phyloP scores from a whole-genome alignment of 2,113 vertebrate species.

The Poecile atricapillus region DNA sequence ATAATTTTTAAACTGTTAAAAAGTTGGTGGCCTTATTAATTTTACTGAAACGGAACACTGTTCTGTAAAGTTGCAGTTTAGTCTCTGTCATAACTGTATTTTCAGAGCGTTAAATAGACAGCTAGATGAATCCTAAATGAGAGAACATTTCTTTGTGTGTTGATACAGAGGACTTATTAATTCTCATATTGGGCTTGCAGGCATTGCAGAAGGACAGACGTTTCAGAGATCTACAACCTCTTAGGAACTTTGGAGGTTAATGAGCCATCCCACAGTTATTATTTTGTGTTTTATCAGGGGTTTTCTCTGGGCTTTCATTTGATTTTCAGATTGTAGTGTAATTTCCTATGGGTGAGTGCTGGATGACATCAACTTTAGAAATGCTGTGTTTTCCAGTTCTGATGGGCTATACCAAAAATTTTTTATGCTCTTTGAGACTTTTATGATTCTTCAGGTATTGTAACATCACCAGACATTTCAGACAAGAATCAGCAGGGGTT shows the following conservation, averaged over 20 bases:
- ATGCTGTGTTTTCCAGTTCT: neutral
- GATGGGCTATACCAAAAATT: neutral
- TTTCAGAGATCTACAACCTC: constrained; percentile 14
- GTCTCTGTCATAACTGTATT: neutral
- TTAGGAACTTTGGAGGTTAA: constrained; percentile 37
- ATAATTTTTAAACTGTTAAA: neutral
- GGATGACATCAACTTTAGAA: neutral
- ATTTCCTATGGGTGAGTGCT: neutral
- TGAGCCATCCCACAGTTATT: constrained; percentile 36
- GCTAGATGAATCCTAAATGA: neutral
- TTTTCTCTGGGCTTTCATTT: constrained; percentile 33
- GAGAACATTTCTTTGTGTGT: neutral
- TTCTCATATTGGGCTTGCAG: neutral
- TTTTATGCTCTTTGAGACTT: neutral
- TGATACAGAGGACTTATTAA: constrained; percentile 36
- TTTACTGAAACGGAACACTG: neutral
- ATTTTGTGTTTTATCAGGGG: constrained; percentile 6
- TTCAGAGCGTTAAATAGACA: constrained; percentile 9
- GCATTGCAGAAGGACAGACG: constrained; percentile 10
- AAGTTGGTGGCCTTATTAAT: neutral
- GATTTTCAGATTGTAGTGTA: constrained; percentile 16
- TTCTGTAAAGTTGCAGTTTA: neutral
- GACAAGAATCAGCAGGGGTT: neutral
- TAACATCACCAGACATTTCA: neutral
- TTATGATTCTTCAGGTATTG: neutral